Conservation (phyloP, 1,140 invertebrate species). For the Macrosteles quadrilineatus region DNA sequence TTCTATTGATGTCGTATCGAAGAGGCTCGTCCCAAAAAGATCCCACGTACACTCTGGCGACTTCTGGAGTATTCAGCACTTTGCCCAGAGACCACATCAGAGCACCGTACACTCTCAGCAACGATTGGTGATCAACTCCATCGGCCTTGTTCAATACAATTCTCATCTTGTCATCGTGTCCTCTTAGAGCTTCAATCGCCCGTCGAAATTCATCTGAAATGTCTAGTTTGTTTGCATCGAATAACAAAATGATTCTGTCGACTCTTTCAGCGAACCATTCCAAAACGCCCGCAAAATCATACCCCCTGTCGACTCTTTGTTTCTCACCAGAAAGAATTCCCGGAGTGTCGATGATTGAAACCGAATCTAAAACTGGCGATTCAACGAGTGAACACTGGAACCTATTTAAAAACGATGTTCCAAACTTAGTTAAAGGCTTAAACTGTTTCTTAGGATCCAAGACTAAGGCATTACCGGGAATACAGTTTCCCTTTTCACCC, state of each 20-base stretch:
- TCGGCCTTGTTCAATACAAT: slow-evolving; percentile 77
- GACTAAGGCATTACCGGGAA: slow-evolving; percentile 74
- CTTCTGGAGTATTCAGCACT: slow-evolving; percentile 96
- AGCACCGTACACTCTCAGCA: slow-evolving; percentile 76
- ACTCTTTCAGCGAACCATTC: slow-evolving; percentile 77
- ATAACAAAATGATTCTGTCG: slow-evolving; percentile 70
- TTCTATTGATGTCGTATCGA: slow-evolving; percentile 84
- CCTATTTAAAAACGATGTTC: slow-evolving; percentile 72
- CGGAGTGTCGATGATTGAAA: slow-evolving; percentile 96
- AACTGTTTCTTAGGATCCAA: slow-evolving; percentile 74
- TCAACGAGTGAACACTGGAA: slow-evolving; percentile 91
- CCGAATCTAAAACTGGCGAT: slow-evolving; percentile 85
- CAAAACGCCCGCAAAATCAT: slow-evolving; percentile 74
- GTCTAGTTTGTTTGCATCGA: slow-evolving; percentile 76
- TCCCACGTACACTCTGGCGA: slow-evolving; percentile 97
- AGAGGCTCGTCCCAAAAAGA: slow-evolving; percentile 98
- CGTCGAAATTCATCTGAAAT: slow-evolving; percentile 73
- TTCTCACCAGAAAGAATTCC: slow-evolving; percentile 93
- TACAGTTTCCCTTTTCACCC: slow-evolving; percentile 61
- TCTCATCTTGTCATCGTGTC: slow-evolving; percentile 71
- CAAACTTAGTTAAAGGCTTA: slow-evolving; percentile 64
- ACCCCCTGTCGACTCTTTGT: slow-evolving; percentile 93
- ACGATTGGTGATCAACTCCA: slow-evolving; percentile 71
- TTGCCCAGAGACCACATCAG: slow-evolving; percentile 84
- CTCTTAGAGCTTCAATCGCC: slow-evolving; percentile 63